Conservation (phyloP, 1,140 invertebrate genomes). For the Palaemon carinicauda region DNA sequence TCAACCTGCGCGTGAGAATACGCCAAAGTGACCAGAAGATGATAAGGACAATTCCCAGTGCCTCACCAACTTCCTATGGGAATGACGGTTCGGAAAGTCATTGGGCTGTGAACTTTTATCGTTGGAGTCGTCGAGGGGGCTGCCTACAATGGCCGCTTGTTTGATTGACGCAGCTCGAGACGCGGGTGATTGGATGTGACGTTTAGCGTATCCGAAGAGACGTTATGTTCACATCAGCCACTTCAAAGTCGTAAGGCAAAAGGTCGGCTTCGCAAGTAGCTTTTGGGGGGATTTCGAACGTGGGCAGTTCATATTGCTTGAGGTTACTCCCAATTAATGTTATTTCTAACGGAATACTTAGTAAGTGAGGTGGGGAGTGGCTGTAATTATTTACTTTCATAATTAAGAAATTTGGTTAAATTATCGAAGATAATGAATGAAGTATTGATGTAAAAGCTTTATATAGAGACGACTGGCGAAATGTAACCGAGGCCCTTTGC, state of each 20-base stretch:
- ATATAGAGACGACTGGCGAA: too few relatives aligned
- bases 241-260: neutral
- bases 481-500: too few relatives aligned
- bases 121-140: neutral
- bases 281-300: too few relatives aligned
- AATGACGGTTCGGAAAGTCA: neutral
- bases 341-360: too few relatives aligned
- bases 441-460: too few relatives aligned
- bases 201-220: neutral
- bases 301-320: too few relatives aligned
- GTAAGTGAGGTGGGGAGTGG: too few relatives aligned
- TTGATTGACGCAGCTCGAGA: slow-evolving; percentile 36
- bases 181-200: slow-evolving; percentile 14
- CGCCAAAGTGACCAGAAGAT: slow-evolving; percentile 30
- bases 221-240: neutral
- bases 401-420: too few relatives aligned
- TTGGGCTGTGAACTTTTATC: neutral
- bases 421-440: too few relatives aligned
- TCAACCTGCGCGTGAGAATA: slow-evolving; percentile 26
- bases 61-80: slow-evolving; percentile 6
- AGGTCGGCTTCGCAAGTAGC: neutral
- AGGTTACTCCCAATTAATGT: too few relatives aligned
- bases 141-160: neutral
- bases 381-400: too few relatives aligned
- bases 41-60: slow-evolving; percentile 10